These are phyloP conservation scores for Zoroaster sp. DNA, from an alignment of 53 echinoderm and acorn worm genomes.

Conservation along the genomic window DNA sequence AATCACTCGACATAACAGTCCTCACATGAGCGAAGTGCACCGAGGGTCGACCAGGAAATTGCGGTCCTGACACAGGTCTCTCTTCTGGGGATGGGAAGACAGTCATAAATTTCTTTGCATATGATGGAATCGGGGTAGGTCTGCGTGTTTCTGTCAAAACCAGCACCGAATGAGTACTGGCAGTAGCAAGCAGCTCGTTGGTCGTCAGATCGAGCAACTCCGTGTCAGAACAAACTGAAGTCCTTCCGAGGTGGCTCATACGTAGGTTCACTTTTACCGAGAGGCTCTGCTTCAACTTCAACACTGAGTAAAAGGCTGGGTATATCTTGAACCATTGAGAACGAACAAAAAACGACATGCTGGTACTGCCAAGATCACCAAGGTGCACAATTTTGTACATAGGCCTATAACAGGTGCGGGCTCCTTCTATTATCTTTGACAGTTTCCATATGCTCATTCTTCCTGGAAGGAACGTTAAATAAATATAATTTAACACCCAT, in stretches of 20 bases:
- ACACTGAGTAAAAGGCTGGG: background rate
- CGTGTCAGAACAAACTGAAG: background rate
- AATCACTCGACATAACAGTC: conserved; percentile 3
- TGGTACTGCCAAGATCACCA: background rate
- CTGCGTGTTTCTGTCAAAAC: background rate
- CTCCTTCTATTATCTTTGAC: conserved; percentile 1
- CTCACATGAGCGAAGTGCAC: background rate
- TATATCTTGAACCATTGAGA: background rate
- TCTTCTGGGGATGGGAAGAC: background rate
- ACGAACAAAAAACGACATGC: background rate
- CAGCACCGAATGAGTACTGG: conserved; percentile 7
- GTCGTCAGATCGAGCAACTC: background rate
- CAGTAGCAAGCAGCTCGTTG: background rate
- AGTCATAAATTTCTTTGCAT: background rate
- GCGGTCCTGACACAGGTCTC: background rate
- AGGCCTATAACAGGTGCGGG: background rate
- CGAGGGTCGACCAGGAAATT: background rate
- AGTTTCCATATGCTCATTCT: conserved; percentile 38
- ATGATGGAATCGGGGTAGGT: background rate
- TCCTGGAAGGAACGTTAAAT: background rate
- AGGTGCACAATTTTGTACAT: background rate
- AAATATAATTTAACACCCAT: background rate
- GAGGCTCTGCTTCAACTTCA: background rate
- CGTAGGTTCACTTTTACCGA: background rate
- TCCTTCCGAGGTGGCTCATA: conserved; percentile 36